phyloP scores from a whole-genome alignment of 64 coral and sea anemone species.

The Stichodactyla mertensii region DNA sequence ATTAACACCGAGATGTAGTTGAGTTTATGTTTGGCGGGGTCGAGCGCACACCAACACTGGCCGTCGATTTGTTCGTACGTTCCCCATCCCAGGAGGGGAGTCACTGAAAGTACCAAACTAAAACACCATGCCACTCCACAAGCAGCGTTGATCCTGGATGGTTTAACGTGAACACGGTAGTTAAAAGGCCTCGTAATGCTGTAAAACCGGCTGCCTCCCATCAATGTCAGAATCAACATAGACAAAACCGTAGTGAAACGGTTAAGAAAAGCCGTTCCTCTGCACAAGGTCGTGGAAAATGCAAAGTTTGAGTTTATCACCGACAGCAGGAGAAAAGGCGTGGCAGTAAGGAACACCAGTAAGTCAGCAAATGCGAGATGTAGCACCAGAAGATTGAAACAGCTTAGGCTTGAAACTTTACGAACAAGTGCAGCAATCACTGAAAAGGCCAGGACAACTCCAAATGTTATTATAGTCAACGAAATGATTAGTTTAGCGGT shows the following conservation, averaged over 20 bases:
- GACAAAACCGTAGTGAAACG: neutral
- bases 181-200: neutral
- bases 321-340: neutral
- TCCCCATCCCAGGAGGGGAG: conserved; percentile 8
- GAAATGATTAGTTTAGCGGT: neutral
- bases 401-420: neutral
- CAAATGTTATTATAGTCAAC: neutral
- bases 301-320: neutral
- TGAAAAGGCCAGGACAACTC: neutral
- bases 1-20: neutral
- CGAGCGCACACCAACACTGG: neutral
- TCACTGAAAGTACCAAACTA: neutral
- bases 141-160: neutral
- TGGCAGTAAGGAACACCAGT: neutral
- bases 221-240: neutral
- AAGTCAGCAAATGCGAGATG: neutral
- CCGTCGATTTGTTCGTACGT: neutral
- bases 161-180: neutral
- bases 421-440: neutral
- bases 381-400: neutral
- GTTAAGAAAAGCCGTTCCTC: neutral
- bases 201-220: neutral
- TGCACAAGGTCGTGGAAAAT: neutral
- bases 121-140: neutral
- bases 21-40: neutral